Evolutionary conservation across 2,113 vertebrate genomes (phyloP), one percentile per base, ranked within the genome.

Genomic region (Nerophis ophidion): DNA sequence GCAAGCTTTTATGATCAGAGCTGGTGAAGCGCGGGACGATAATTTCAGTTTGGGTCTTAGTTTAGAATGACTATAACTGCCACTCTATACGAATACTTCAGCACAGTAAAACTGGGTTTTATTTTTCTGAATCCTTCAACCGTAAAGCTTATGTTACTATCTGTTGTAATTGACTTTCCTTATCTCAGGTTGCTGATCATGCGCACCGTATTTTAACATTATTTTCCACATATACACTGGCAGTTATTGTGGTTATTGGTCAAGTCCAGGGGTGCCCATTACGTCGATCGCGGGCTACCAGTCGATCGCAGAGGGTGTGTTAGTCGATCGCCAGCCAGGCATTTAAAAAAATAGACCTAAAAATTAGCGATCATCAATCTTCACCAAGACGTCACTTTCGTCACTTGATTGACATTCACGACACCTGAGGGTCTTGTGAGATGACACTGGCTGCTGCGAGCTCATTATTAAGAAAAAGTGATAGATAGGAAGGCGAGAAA

Each of bases 61-160:
- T 47, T 75, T 50, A 63, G 50, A 60, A 70, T 36, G 46, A 63
- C 56, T 26, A 50, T 54, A 60, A 62, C 50, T 19, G 65, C 69
- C 57, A 65, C 45, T 62, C 50, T 45, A 16, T 53, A 40, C 48
- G 42, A 55, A 66, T 58, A 7, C 52, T 42, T 46, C 16, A 34
- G 47, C 53, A 19, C 49, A 38, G 40, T 61, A 51, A 74, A 74
- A 48, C 44, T 47, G 54, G 51, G 10, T 77, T 74, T 71, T 65
- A 75, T 71, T 40, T 57, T 54, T 13, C 8, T 17, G n/a, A 61
- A 62, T 64, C 50, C 52, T 15, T 52, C 40, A 0, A 60, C 57
- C 50, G 65, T 76, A 66, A 48, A 78, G 60, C 45, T 71, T 12
- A 33, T 15, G 73, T 80, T 77, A 73, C 62, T 66, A 68, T 74